Evolutionary conservation across 2,888 invertebrate genomes (phyloP), one percentile per base, ranked within the genome.

Genomic region (Cylloceria caligata): DNA sequence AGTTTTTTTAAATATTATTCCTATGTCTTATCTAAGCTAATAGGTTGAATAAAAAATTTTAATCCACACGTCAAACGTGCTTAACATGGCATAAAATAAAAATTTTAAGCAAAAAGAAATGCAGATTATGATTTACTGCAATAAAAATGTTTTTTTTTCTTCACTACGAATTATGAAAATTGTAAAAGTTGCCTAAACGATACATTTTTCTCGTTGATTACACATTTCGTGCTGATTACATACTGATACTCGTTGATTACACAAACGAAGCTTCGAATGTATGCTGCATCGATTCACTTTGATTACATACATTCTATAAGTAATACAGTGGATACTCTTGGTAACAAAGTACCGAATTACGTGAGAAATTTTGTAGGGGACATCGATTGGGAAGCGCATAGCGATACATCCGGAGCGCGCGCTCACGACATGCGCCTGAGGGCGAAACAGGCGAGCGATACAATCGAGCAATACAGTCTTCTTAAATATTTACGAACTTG

Each of bases 401-500:
- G 69, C 78, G 74, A 60, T 39, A 81, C 81, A 81, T 81, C 81
- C 81, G 81, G 81, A 77, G 68, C 72, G 67, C 60, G 72, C 42
- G n/a, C n/a, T 42, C n/a, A 52, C 13, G 64, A 80, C 52, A 81
- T 68, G 73, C 27, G 69, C 81, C 73, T 47, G 81, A 74, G 81
- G 81, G 78, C 78, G 47, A 78, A 78, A 78, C 74, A 27, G 65
- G 4, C 74, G 55, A 34, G 27, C 45, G 65, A n/a, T n/a, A n/a
- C n/a, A n/a, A n/a, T n/a, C 34, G 6, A 57, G 27, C n/a, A n/a
- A n/a, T n/a, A n/a, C n/a, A 27, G 57, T 5, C 78, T 67, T 78
- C 78, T 74, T 82, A 74, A 78, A 82, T 82, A 82, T 82, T 82
- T 78, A 82, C 69, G 78, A 78, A 65, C 75, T 62, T 67, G 78